Conservation (phyloP, 2,797 vertebrate genomes). For the Dendrocincla tyrannina region DNA sequence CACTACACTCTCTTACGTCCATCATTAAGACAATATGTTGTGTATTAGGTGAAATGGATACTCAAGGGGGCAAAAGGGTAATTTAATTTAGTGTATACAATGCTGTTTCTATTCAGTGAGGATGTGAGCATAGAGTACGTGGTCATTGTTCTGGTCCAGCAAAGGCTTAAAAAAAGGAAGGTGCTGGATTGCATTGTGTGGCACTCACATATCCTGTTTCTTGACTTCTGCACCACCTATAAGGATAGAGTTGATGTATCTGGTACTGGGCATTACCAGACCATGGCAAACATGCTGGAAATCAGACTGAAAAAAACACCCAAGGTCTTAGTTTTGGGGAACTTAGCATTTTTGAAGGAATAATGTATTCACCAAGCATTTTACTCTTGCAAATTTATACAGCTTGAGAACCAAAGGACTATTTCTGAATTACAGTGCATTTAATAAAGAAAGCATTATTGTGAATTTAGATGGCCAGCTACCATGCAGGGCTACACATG, state of each 20-base stretch:
- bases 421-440: neutral
- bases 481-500: neutral
- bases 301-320: neutral
- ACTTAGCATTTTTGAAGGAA: neutral
- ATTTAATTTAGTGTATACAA: neutral
- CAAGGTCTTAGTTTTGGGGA: neutral
- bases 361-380: neutral
- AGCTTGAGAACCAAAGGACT: neutral
- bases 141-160: neutral
- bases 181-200: neutral
- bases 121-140: neutral
- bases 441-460: neutral
- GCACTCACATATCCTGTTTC: neutral
- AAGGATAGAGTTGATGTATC: neutral
- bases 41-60: neutral
- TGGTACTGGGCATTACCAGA: neutral
- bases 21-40: neutral
- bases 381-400: neutral
- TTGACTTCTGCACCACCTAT: neutral
- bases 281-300: neutral
- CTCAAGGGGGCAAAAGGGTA: neutral
- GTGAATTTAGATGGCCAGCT: neutral
- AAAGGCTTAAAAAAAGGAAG: neutral
- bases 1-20: accelerated
- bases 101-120: neutral